Evolutionary conservation across 2,888 invertebrate species (phyloP), one percentile per base, ranked within the genome.

Genomic region (Fragum sueziense): DNA sequence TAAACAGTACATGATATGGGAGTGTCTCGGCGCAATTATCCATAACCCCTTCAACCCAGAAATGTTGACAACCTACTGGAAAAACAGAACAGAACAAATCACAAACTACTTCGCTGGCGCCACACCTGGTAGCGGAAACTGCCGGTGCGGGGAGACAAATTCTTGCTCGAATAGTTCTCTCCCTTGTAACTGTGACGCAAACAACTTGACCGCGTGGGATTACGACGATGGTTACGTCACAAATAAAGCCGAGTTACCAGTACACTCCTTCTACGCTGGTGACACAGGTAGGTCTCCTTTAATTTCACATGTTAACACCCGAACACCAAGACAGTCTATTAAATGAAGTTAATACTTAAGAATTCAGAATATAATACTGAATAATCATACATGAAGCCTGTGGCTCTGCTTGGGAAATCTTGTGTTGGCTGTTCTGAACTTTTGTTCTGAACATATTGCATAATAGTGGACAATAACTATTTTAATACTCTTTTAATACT

Each of bases 221-320:
- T 77, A 79, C 31, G 92, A 92, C 76, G 85, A 86, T 52, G 92
- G 92, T 6, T 88, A 80, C 68, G 74, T 92, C 22, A 90, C 88
- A 0, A 79, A 88, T 57, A 90, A 89, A 71, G 74, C 82, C 4
- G 91, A 91, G 54, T 85, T 92, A 7, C 92, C 92, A 0, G 86
- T 91, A 20, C 87, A 86, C 29, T 87, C 84, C 1, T 90, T 92
- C 62, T 79, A 84, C 52, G 91, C 91, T 52, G 92, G 92, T 25
- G 91, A 91, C 69, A 91, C 92, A 84, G 92, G 92, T 92, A 71
- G n/a, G 27, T 57, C n/a, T n/a, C n/a, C n/a, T n/a, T n/a, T n/a
- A n/a, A n/a, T n/a, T n/a, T n/a, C n/a, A n/a, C n/a, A n/a, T n/a
- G n/a, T n/a, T n/a, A n/a, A n/a, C n/a, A n/a, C n/a, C n/a, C n/a